Conservation (phyloP, 2,797 vertebrate species). For the Enteromius fasciolatus region DNA sequence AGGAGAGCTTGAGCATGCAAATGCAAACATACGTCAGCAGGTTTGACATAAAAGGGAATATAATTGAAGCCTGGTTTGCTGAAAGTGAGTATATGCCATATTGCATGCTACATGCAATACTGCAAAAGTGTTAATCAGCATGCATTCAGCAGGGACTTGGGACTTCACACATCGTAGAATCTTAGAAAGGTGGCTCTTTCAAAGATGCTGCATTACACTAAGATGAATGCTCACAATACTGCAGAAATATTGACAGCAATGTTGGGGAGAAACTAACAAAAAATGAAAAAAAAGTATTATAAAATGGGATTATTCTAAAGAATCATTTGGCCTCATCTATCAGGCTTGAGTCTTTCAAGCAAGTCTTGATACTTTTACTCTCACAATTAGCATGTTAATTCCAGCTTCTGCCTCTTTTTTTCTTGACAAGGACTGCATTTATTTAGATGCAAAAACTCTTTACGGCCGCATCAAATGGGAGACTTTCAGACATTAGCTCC, state of each 20-base stretch:
- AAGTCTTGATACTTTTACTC: neutral
- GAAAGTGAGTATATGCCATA: slow-evolving; percentile 3
- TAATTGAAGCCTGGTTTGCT: slow-evolving; percentile 15
- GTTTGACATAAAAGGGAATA: neutral
- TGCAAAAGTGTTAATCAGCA: neutral
- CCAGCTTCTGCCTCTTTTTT: too few species aligned
- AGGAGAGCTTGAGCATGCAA: slow-evolving; percentile 25
- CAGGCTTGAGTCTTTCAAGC: neutral
- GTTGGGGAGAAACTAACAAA: neutral
- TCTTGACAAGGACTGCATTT: too few species aligned
- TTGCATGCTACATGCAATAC: slow-evolving; percentile 24
- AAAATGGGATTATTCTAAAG: neutral
- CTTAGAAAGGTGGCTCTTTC: neutral
- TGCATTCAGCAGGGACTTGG: slow-evolving; percentile 20
- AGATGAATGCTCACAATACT: neutral
- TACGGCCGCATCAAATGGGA: too few species aligned
- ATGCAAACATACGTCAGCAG: slow-evolving; percentile 7
- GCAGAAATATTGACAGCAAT: neutral
- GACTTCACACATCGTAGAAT: neutral
- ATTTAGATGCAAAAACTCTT: too few species aligned
- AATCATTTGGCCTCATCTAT: neutral
- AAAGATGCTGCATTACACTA: neutral
- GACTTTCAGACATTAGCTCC: too few species aligned
- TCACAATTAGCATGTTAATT: too few species aligned
- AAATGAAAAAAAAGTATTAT: too few species aligned